phyloP scores from a whole-genome alignment of 2,113 vertebrate genomes.

The Asarcornis scutulata region DNA sequence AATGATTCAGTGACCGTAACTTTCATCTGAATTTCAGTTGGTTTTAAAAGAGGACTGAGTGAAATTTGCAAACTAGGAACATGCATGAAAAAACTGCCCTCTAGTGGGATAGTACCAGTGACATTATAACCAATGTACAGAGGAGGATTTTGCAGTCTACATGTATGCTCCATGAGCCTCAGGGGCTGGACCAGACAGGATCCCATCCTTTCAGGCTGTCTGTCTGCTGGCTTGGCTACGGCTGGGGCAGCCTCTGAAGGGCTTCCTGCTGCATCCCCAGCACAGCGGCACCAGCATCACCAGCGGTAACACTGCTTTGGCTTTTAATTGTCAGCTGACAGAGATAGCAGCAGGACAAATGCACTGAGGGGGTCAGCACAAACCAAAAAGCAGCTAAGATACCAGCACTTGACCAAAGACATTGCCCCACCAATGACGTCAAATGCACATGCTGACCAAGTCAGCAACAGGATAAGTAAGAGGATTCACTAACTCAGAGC shows the following conservation, averaged over 20 bases:
- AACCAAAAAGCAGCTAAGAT: neutral
- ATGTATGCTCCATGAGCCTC: neutral
- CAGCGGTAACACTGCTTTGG: neutral
- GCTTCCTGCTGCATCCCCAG: neutral
- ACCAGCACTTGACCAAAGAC: neutral
- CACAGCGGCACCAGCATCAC: accelerated
- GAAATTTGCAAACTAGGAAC: neutral
- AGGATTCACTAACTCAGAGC: neutral
- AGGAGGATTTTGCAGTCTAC: neutral
- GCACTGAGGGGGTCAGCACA: accelerated
- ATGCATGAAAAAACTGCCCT: neutral
- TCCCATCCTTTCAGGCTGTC: neutral
- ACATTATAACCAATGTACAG: accelerated
- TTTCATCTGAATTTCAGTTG: neutral
- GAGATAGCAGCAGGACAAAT: neutral
- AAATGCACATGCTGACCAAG: neutral
- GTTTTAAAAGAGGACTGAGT: neutral
- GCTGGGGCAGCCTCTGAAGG: too few relatives aligned
- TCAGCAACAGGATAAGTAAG: neutral
- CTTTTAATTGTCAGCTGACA: accelerated
- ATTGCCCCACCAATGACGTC: neutral
- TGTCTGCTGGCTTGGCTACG: neutral
- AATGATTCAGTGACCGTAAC: accelerated
- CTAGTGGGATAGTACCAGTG: neutral
- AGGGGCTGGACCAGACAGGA: neutral